Percentiles rank a stretch among this genome's conserved stretches.
phyloP scores from a whole-genome alignment of 2,113 vertebrate genomes.

The Otocyon megalotis region DNA sequence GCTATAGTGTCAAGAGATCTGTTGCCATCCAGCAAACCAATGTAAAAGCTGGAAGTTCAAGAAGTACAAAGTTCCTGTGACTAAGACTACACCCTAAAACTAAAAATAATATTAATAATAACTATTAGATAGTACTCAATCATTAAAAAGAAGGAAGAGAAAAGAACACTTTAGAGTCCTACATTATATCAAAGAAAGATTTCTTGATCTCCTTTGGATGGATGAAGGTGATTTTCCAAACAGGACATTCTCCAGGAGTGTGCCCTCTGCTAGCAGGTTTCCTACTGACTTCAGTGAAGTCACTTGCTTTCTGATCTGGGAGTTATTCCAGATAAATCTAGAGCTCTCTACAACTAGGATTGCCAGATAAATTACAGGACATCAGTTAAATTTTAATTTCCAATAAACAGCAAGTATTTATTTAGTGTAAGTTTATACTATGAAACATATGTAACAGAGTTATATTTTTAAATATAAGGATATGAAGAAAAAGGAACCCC shows the following conservation, averaged over 20 bases:
- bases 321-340: neutral
- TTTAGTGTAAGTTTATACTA: neutral
- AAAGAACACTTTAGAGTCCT: neutral
- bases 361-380: neutral
- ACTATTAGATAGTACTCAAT: neutral
- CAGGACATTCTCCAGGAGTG: neutral
- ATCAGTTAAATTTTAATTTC: neutral
- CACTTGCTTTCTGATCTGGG: neutral
- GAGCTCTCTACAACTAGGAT: neutral
- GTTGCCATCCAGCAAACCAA: neutral
- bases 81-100: neutral
- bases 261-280: neutral
- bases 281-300: neutral
- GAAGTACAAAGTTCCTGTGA: neutral
- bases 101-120: neutral
- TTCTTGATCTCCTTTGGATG: neutral
- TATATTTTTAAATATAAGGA: slow-evolving; percentile 1
- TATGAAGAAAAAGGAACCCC: neutral
- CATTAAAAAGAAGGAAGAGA: neutral
- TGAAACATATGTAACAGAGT: neutral
- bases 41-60: neutral
- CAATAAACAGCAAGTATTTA: neutral
- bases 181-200: neutral
- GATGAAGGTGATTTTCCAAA: neutral
- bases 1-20: neutral